Conservation (phyloP, 2,113 vertebrate species). For the Callospermophilus lateralis region DNA sequence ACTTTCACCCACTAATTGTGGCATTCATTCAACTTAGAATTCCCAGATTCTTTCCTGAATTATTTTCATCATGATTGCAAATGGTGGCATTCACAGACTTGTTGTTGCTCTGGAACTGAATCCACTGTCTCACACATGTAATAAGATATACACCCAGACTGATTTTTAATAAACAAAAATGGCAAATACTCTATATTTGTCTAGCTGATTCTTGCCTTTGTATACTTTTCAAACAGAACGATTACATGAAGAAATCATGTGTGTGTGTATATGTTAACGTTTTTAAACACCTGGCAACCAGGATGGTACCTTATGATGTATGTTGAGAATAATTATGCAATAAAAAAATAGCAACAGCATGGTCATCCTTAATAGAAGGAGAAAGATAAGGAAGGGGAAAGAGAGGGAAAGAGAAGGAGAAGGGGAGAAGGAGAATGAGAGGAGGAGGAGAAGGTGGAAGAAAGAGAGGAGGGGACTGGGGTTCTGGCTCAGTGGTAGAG, state of each 20-base stretch:
- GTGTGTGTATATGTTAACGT: not conserved
- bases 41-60: not conserved
- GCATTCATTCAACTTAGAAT: not conserved
- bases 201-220: conserved; percentile 20
- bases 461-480: no score
- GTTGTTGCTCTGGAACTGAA: not conserved
- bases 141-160: not conserved
- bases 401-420: no score
- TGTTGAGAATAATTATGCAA: not conserved
- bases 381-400: not conserved
- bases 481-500: no score
- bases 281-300: conserved; percentile 1
- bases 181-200: not conserved
- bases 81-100: not conserved
- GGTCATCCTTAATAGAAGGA: not conserved
- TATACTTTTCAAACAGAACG: not conserved
- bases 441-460: not conserved
- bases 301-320: not conserved
- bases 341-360: conserved; percentile 12
- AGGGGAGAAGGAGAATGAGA: no score
- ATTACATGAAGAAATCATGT: not conserved
- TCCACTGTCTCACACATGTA: not conserved
- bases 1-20: not conserved
- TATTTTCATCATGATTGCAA: not conserved
- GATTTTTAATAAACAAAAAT: not conserved